Conservation (phyloP, 2,113 vertebrate genomes). For the Nothobranchius kuhntae region DNA sequence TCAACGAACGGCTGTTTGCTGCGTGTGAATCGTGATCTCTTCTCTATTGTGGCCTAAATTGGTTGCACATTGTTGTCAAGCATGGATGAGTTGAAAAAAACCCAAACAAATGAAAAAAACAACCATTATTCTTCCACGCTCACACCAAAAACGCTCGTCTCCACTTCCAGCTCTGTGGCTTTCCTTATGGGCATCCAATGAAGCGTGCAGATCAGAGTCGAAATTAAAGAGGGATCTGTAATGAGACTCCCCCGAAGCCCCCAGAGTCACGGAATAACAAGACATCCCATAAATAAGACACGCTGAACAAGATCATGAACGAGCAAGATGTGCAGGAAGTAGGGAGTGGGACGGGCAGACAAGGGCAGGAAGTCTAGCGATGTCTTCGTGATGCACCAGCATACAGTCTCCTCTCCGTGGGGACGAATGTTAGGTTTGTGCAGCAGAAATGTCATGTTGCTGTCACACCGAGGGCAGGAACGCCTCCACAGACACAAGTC, state of each 20-base stretch:
- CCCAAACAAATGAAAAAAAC: constrained; percentile 20
- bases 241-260: constrained; percentile 60
- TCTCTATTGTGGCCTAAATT: constrained; percentile 58
- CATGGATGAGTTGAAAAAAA: neutral
- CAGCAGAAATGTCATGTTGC: constrained; percentile 38
- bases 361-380: constrained; percentile 32
- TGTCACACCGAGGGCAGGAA: constrained; percentile 34
- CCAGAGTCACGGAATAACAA: constrained; percentile 54
- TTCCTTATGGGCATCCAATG: constrained; percentile 59
- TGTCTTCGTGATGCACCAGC: constrained; percentile 9
- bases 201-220: constrained; percentile 57
- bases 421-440: constrained; percentile 29
- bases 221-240: constrained; percentile 69
- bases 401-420: neutral
- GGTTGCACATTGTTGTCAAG: constrained; percentile 52
- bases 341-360: constrained; percentile 38
- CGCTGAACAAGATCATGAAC: constrained; percentile 40
- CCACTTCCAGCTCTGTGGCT: constrained; percentile 4
- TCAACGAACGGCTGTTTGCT: constrained; percentile 42
- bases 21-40: constrained; percentile 27
- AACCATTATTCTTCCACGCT: constrained; percentile 39
- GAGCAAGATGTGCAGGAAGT: constrained; percentile 24
- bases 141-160: constrained; percentile 42
- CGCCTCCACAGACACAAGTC: constrained; percentile 39
- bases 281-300: constrained; percentile 64